phyloP scores from a whole-genome alignment of 2,888 invertebrate species.

The Sarcophaga variegata region DNA sequence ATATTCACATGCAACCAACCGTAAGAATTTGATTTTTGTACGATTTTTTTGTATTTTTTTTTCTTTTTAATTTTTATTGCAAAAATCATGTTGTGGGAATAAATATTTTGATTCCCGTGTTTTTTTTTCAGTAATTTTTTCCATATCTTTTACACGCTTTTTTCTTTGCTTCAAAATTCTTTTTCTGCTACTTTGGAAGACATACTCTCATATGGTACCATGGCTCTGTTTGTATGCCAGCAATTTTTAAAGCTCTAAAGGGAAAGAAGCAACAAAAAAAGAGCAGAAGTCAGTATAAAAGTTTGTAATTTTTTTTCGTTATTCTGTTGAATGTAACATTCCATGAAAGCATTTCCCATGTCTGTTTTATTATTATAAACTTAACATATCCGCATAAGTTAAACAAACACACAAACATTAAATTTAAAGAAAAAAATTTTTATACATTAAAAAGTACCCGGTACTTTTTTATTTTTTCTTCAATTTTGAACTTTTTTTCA shows the following conservation, averaged over 20 bases:
- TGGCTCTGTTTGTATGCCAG: neutral
- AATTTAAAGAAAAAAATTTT: slow-evolving; percentile 1
- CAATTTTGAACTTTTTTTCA: neutral
- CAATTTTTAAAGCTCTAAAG: slow-evolving; percentile 24
- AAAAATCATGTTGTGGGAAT: slow-evolving; percentile 67
- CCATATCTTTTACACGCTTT: slow-evolving; percentile 30
- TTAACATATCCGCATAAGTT: slow-evolving; percentile 58
- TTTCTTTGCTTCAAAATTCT: slow-evolving; percentile 1
- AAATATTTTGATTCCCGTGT: slow-evolving; percentile 44
- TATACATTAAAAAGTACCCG: neutral
- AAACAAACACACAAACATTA: slow-evolving; percentile 13
- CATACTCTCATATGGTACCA: neutral
- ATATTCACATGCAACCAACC: slow-evolving; percentile 68
- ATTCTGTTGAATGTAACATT: slow-evolving; percentile 71
- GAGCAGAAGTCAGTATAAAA: slow-evolving; percentile 6
- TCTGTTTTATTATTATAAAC: slow-evolving; percentile 67
- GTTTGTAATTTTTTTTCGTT: slow-evolving; percentile 21
- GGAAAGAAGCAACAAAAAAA: neutral
- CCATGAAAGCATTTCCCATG: slow-evolving; percentile 78
- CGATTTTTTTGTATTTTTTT: slow-evolving; percentile 39
- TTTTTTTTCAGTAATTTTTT: neutral
- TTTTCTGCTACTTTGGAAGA: neutral
- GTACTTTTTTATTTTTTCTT: neutral
- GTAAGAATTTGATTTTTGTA: slow-evolving; percentile 67
- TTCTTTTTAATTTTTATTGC: slow-evolving; percentile 37